Base-by-base conservation (phyloP, 35 echinoderm and acorn worm genomes). In the Apostichopus californicus region DNA sequence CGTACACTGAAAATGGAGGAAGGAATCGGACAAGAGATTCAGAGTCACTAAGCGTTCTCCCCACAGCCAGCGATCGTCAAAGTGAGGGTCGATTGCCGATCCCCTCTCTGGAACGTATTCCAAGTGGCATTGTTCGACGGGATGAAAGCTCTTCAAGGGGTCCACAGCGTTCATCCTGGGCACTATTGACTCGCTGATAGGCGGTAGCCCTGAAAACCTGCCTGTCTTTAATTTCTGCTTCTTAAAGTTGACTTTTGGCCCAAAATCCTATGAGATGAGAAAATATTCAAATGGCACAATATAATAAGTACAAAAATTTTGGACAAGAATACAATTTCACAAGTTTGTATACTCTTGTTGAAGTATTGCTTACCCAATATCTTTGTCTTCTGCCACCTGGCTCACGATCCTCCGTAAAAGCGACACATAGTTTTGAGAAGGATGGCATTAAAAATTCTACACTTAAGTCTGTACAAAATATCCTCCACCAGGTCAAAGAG, bases 1-100 rank as follows among this genome's bases (percentile, higher is more conserved):
- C 1, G 28, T 63, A 78, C 25, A 15, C 18, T 72, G 79, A 78
- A 98, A 94, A 10, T 92, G 46, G 5, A 98, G 46, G 34, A 68
- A 94, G 1, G 95, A 87, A 73, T 93, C 93, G 5, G 97, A 96
- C 6, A 98, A 77, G 18, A 98, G 59, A 80, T 98, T 98, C 60
- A 98, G 75, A 26, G 97, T 98, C 15, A 98, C 93, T 4, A 98
- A 87, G 58, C 92, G 56, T 87, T 98, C 93, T 22, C 97, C 97
- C 97, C 97, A 98, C 15, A 98, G 61, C 97, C 97, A 98, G 26
- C 86, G 94, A 65, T 98, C 97, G 55, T 98, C 97, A 75, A 93
- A 93, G 55, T 98, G 97, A 5, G 95, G 93, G 65, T 98, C 97
- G 55, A 98, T 98, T 24, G 97, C 52, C 1, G 97, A 98, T 15